Evolutionary conservation across 1,140 invertebrate species (phyloP).

Genomic region (Drepana arcuata): DNA sequence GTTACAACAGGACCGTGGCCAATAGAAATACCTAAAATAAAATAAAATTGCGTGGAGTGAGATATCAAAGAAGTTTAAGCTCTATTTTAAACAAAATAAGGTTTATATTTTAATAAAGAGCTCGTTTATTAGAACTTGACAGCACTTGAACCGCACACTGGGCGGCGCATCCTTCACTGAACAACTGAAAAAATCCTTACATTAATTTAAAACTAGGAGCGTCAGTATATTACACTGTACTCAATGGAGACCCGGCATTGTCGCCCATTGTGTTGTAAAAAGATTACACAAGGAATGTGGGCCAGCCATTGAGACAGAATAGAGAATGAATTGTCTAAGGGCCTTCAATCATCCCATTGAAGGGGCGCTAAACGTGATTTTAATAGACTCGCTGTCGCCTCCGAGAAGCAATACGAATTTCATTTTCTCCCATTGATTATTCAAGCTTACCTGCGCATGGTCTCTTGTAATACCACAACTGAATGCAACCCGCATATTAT

Average conservation of each 20-base stretch:
- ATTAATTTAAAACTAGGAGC: constrained; percentile 58
- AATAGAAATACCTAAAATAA: constrained; percentile 43
- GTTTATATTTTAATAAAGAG: constrained; percentile 5
- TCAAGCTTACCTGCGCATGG: constrained; percentile 31
- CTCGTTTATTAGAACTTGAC: constrained; percentile 1
- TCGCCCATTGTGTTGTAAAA: constrained; percentile 56
- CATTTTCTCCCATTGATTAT: constrained; percentile 51
- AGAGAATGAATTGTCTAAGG: constrained; percentile 62
- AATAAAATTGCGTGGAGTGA: constrained; percentile 1
- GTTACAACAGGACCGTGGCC: constrained; percentile 33
- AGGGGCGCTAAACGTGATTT: constrained; percentile 62
- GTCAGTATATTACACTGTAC: constrained; percentile 40
- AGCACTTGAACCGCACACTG: constrained; percentile 24
- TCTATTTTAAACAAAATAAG: constrained; percentile 8
- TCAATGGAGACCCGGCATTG: constrained; percentile 46
- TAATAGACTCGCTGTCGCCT: constrained; percentile 67
- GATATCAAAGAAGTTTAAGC: constrained; percentile 6
- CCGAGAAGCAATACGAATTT: constrained; percentile 49
- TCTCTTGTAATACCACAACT: neutral
- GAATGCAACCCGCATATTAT: no score
- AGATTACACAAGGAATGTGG: constrained; percentile 63
- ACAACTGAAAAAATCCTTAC: constrained; percentile 50
- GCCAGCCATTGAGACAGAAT: constrained; percentile 51
- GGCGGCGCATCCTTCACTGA: constrained; percentile 42
- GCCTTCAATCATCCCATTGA: constrained; percentile 66